These are phyloP conservation scores for Muscidifurax raptorellus DNA, from an alignment of 1,140 invertebrate genomes.

Conservation along the genomic window DNA sequence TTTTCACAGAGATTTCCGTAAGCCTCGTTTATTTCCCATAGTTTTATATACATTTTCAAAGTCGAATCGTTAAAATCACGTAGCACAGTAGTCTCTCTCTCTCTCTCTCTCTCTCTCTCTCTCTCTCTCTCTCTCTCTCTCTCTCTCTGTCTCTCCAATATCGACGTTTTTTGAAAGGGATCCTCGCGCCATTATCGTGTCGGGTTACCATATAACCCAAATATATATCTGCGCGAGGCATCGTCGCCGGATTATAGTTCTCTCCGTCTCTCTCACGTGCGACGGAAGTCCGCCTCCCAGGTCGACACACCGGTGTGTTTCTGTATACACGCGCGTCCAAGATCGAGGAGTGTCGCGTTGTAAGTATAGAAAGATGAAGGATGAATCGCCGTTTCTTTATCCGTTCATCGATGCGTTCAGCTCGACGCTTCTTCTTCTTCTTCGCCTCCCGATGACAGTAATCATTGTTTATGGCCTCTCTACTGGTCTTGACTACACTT, in stretches of 20 bases:
- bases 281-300: neutral
- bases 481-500: constrained; percentile 17
- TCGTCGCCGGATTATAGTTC: constrained; percentile 9
- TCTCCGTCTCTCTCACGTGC: no score
- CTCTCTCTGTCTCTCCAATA: no score
- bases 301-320: neutral
- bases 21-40: neutral
- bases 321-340: no score
- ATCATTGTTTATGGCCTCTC: constrained; percentile 41
- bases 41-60: neutral
- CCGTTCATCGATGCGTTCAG: constrained; percentile 19
- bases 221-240: neutral
- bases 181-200: constrained; percentile 36
- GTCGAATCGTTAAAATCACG: neutral
- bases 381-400: constrained; percentile 43
- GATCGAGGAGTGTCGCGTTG: constrained; percentile 3
- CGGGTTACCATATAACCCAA: constrained; percentile 3
- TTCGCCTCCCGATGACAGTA: constrained; percentile 24
- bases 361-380: constrained; percentile 37
- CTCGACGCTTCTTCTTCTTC: neutral
- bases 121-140: no score
- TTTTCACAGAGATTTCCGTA: neutral
- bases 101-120: no score
- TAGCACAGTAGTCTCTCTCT: constrained; percentile 10
- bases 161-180: constrained; percentile 13